Conservation (phyloP, 2,888 invertebrate species). For the Drosophila paranaensis region DNA sequence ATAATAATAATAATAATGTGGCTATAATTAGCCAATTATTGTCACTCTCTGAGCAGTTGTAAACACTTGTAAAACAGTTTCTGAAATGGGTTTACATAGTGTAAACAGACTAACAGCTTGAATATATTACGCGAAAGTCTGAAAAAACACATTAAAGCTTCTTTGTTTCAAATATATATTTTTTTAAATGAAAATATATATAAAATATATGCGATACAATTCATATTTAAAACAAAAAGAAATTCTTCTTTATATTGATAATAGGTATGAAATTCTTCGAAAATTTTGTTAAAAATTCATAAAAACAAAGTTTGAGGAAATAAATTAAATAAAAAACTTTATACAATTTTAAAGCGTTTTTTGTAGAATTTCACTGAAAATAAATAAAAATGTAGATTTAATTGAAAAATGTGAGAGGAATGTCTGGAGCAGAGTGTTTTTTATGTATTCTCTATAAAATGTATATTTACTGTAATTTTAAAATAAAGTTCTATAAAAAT, state of each 20-base stretch:
- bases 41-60: neutral
- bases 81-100: neutral
- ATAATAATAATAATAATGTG: slow-evolving; percentile 19
- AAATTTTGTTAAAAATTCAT: neutral
- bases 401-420: no score
- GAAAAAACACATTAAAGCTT: neutral
- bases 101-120: slow-evolving; percentile 1
- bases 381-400: no score
- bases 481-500: neutral
- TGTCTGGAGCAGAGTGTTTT: no score
- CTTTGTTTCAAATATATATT: neutral
- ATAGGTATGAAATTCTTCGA: neutral
- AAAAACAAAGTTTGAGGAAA: neutral
- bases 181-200: neutral
- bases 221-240: neutral
- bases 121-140: neutral
- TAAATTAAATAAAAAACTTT: no score
- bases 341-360: neutral
- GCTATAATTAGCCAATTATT: slow-evolving; percentile 10
- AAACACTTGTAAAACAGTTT: slow-evolving; percentile 14
- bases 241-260: neutral
- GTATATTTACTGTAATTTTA: neutral
- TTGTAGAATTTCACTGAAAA: neutral
- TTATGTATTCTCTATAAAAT: no score
- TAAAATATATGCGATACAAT: neutral